A percentile compares a stretch with the other conserved stretches of the same genome.
Conservation (phyloP, 1,140 invertebrate species). For the Conus betulinus region DNA sequence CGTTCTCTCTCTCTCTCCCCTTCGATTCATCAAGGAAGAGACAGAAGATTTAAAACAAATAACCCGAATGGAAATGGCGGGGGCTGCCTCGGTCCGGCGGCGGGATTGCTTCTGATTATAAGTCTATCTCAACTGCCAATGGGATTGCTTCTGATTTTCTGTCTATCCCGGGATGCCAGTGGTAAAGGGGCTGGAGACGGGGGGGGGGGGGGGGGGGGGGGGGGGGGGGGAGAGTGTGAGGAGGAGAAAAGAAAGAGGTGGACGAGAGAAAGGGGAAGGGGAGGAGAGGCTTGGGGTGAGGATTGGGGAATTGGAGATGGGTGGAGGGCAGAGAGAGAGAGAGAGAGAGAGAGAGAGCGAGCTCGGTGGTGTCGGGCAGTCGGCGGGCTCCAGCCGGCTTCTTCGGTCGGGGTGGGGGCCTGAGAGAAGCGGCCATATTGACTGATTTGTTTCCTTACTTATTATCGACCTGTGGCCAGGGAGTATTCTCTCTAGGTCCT, state of each 20-base stretch:
- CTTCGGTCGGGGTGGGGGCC: no score
- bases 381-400: no score
- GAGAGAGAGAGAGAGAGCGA: neutral
- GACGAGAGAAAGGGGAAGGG: no score
- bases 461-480: neutral
- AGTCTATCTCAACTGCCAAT: conserved; percentile 33
- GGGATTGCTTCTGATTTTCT: conserved; percentile 30
- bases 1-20: neutral
- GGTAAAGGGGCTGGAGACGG: neutral
- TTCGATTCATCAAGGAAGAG: conserved; percentile 7
- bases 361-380: neutral
- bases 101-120: conserved; percentile 38
- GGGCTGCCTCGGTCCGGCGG: conserved; percentile 20
- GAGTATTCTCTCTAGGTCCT: neutral
- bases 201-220: neutral
- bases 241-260: neutral
- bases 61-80: conserved; percentile 33
- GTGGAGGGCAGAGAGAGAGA: neutral
- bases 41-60: conserved; percentile 34
- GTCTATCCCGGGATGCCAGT: neutral
- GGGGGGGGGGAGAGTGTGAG: neutral
- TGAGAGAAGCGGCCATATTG: conserved; percentile 15
- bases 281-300: neutral
- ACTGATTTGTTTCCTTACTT: conserved; percentile 31
- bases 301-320: neutral